Base-by-base conservation (phyloP, 2,113 vertebrate species). In the Pituophis catenifer region DNA sequence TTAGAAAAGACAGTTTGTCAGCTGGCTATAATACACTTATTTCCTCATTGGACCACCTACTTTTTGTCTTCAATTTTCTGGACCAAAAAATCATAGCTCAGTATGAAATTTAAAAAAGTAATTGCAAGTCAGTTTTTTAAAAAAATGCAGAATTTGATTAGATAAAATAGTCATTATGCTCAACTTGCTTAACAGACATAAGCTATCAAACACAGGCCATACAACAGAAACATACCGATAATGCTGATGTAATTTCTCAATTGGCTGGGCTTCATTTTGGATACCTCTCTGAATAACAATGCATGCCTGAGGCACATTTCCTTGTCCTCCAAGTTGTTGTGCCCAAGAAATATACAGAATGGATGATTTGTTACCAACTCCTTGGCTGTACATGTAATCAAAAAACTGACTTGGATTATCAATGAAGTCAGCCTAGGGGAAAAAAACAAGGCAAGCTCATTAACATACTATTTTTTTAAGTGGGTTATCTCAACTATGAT, bases 271-370 rank as follows among this genome's bases (percentile, higher is more conserved):
- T 86, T 96, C 96, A 95, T 98, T 98, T 57, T 98, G 97, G 96
- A 98, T 26, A 0, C 98, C 98, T 94, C 95, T 98, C 91, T 96
- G 98, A 91, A 97, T 98, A 3, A 99, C 92, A 0, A 95, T 95
- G 0, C 96, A 97, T 1, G 98, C 98, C 70, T 97, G 97, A 0
- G 97, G 95, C 0, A 95, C 58, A 92, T 97, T 75, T 2, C 97
- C 98, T 33, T 93, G 97, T 54, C 88, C 92, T 86, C 98, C 98
- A 91, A 98, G 97, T 86, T 98, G 96, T 91, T 96, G 96, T 0
- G 98, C 98, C 99, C 98, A 99, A 75, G 98, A 96, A 29, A 98
- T 4, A 23, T 98, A 98, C 0, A 99, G 96, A 29, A 95, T 91
- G 0, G 98, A 97, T 0, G 97, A 95, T 54, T 88, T 96, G 10